Base-by-base conservation (phyloP, 2,888 invertebrate species). In the Drosophila ustulata region DNA sequence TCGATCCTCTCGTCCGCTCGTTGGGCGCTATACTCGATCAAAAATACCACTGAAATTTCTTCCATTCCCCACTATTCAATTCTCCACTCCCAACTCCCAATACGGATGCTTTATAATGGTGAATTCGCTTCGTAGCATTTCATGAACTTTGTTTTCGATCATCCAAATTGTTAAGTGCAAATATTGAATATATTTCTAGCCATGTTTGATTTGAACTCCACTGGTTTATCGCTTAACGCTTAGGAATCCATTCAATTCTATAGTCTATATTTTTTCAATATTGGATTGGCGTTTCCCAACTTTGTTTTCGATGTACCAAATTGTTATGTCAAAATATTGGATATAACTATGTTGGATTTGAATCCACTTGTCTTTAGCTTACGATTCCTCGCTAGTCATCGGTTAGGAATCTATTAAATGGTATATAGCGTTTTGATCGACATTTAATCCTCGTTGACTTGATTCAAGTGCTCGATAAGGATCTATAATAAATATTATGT, bases 1-100 rank as follows among this genome's bases (percentile, higher is more conserved):
- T 92, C 5, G 85, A 83, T 26, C 91, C 92, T 1, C 70, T 89
- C 1, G 72, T 89, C 18, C 77, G 79, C 34, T 75, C 90, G 0
- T 72, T 91, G 25, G 75, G 77, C 18, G 57, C 45, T 32, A 75
- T 83, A 28, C 64, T 88, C 28, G 71, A 70, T 11, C 78, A 37
- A 5, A 37, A 37, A n/a, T n/a, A 11, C n/a, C 37, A 37, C n/a
- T 30, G 30, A 30, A 28, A 28, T 28, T 28, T 11, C 2, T 1
- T 18, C 32, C 23, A 11, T 3, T 50, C 34, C 23, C 32, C 23
- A 11, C 1, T 18, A 34, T 23, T 11, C 34, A 32, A 4, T 34
- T 9, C 37, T 18, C 5, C 28, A 5, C 28, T 28, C 30, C 30
- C n/a, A 34, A 9, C 11, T 46, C 23, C 28, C n/a, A 6, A 26